A percentile compares a stretch with the other conserved stretches of the same genome.
These are phyloP conservation scores for Paramuricea clavata DNA, from an alignment of 92 coral and sea anemone species.

Conservation along the genomic window DNA sequence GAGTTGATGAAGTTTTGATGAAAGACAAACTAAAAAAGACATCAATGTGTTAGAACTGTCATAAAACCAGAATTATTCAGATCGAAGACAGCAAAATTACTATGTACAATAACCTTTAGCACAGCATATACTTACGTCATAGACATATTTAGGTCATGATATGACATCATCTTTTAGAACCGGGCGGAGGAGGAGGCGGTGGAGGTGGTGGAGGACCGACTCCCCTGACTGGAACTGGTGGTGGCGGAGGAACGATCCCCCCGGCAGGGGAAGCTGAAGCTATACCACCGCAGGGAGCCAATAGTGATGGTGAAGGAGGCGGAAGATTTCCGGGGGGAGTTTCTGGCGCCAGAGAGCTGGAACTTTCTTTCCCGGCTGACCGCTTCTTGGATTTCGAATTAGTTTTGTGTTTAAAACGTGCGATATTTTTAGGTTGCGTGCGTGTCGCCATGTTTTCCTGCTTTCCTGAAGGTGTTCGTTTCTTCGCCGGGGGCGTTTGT, in stretches of 20 bases:
- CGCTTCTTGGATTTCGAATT: not conserved
- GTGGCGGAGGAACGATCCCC: constrained; percentile 1
- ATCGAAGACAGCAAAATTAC: too few species aligned
- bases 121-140: not conserved
- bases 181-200: constrained; percentile 32
- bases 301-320: not conserved
- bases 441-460: not conserved
- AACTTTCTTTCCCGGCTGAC: not conserved
- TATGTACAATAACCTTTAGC: too few species aligned
- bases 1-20: too few species aligned
- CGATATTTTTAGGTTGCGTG: not conserved
- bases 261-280: not conserved
- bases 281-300: not conserved
- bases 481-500: constrained; percentile 8
- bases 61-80: too few species aligned
- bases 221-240: not conserved
- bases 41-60: too few species aligned
- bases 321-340: not conserved
- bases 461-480: constrained; percentile 3
- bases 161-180: constrained; percentile 2
- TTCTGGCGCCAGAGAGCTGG: not conserved
- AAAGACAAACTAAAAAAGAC: too few species aligned
- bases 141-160: too few species aligned
- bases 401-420: constrained; percentile 1
- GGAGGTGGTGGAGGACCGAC: not conserved